Conservation (phyloP, 92 coral and sea anemone genomes). For the Metridium senile region DNA sequence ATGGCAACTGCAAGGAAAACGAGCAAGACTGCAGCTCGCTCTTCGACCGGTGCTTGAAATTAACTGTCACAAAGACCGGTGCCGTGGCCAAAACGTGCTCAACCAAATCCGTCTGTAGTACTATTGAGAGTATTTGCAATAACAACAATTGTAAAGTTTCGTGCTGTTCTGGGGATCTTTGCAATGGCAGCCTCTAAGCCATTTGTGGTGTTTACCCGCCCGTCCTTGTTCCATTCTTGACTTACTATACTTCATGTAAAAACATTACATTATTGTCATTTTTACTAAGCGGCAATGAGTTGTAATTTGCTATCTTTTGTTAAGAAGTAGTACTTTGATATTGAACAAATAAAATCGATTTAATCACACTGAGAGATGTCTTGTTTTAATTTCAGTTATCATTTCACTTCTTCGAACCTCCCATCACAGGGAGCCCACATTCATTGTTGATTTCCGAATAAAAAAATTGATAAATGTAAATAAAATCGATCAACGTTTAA, state of each 20-base stretch:
- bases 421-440: too few species aligned
- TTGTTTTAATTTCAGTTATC: too few species aligned
- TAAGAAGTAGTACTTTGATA: too few species aligned
- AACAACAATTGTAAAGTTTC: not conserved
- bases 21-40: not conserved
- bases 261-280: too few species aligned
- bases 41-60: not conserved
- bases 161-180: not conserved
- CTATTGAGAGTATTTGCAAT: not conserved
- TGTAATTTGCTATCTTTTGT: too few species aligned
- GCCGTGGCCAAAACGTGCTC: not conserved
- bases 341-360: too few species aligned
- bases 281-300: too few species aligned
- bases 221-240: constrained; percentile 1
- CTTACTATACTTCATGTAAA: not conserved
- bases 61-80: not conserved
- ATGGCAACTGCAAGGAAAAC: constrained; percentile 3
- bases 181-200: constrained; percentile 1
- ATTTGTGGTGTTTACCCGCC: not conserved
- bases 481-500: too few species aligned
- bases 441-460: too few species aligned
- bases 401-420: too few species aligned
- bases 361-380: too few species aligned
- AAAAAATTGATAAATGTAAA: too few species aligned
- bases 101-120: not conserved